These are phyloP conservation scores for Calycopis cecrops DNA, from an alignment of 1,140 invertebrate species.

Conservation along the genomic window DNA sequence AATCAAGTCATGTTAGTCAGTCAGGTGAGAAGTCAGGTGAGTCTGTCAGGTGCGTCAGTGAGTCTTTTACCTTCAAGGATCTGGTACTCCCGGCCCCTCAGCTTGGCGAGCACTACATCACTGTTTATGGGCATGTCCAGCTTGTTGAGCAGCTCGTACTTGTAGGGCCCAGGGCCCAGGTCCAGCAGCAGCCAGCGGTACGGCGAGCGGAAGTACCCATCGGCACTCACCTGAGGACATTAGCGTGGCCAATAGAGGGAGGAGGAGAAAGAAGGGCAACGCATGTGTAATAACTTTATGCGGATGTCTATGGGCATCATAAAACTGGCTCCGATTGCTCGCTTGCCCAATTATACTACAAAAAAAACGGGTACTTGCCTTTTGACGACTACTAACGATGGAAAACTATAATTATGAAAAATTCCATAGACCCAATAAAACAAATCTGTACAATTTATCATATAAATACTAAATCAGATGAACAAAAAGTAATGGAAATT, in stretches of 20 bases:
- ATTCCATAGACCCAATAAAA: no score
- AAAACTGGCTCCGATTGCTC: background rate
- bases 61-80: slow-evolving; percentile 44
- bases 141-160: slow-evolving; percentile 24
- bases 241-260: no score
- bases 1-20: no score
- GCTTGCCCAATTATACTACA: no score
- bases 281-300: no score
- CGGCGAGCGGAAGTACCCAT: slow-evolving; percentile 52
- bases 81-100: slow-evolving; percentile 24
- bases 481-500: no score
- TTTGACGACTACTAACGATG: background rate
- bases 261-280: no score
- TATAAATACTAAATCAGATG: no score
- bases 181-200: slow-evolving; percentile 51
- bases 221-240: slow-evolving; percentile 34
- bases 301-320: no score
- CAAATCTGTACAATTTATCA: no score
- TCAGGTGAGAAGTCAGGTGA: slow-evolving; percentile 2
- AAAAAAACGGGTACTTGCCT: background rate
- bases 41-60: background rate
- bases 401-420: no score
- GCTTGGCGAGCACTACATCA: slow-evolving; percentile 44
- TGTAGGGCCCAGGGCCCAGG: slow-evolving; percentile 7
- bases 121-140: slow-evolving; percentile 46